These are phyloP conservation scores for Oryzias sinensis DNA, from an alignment of 2,797 vertebrate species.

Conservation along the genomic window DNA sequence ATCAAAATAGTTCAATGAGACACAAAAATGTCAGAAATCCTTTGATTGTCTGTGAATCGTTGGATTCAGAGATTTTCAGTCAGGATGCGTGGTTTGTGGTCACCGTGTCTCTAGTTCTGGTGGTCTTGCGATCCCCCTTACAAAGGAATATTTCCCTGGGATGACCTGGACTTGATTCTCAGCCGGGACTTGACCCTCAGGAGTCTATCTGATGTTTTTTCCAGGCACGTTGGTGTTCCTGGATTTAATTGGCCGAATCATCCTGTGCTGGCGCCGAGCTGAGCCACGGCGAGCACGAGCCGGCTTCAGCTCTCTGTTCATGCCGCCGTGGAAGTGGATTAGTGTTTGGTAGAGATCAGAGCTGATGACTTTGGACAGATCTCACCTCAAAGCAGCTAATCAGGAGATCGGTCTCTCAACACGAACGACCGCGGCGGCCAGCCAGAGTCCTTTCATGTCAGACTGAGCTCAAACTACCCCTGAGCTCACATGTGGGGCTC, in stretches of 20 bases:
- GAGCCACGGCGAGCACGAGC: not conserved
- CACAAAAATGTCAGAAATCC: not conserved
- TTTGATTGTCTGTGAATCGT: not conserved
- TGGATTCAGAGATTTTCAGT: not conserved
- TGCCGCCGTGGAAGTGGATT: slow-evolving; percentile 23
- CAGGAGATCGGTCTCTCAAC: slow-evolving; percentile 34
- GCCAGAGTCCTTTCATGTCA: slow-evolving; percentile 16
- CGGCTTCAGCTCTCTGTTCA: slow-evolving; percentile 4
- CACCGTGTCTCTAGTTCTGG: slow-evolving; percentile 4
- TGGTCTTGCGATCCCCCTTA: not conserved
- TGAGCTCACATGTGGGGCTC: slow-evolving; percentile 1
- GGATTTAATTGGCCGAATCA: slow-evolving; percentile 36
- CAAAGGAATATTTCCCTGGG: not conserved
- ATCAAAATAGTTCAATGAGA: not conserved
- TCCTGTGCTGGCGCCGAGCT: not conserved
- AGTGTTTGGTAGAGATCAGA: slow-evolving; percentile 14
- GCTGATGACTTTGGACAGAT: slow-evolving; percentile 39
- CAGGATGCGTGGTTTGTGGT: not conserved
- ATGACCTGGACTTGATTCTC: not conserved
- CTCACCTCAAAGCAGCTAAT: slow-evolving; percentile 31
- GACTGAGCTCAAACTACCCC: slow-evolving; percentile 1
- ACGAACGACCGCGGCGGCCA: slow-evolving; percentile 21
- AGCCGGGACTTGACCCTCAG: slow-evolving; percentile 1
- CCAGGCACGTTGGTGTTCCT: slow-evolving; percentile 8
- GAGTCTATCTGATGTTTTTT: not conserved